A percentile compares a stretch with the other conserved stretches of the same genome.
Conservation (phyloP, 1,140 invertebrate species). For the Coptotermes formosanus region DNA sequence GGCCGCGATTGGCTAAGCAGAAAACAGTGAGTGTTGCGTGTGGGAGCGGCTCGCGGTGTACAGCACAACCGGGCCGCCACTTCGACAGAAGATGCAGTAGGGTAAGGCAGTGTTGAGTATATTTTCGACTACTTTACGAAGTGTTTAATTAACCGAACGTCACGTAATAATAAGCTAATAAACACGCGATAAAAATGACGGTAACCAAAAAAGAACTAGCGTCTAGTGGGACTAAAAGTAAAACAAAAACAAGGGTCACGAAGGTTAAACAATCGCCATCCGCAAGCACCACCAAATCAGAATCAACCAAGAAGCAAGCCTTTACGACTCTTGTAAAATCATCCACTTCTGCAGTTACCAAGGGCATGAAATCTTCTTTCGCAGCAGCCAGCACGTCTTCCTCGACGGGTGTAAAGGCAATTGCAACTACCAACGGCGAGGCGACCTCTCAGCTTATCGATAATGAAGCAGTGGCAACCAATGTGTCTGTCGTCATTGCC, state of each 20-base stretch:
- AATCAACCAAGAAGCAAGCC: constrained; percentile 10
- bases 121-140: background rate
- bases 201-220: constrained; percentile 20
- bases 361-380: background rate
- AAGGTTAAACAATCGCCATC: background rate
- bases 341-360: background rate
- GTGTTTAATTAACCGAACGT: background rate
- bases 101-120: background rate
- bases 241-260: background rate
- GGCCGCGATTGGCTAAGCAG: background rate
- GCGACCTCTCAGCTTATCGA: background rate
- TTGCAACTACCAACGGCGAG: background rate
- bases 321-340: constrained; percentile 18
- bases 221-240: background rate
- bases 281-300: background rate
- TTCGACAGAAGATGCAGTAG: background rate
- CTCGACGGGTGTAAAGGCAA: background rate
- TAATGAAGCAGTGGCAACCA: background rate
- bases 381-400: background rate
- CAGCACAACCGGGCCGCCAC: background rate
- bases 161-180: background rate
- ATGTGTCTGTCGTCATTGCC: background rate
- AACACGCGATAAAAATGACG: constrained; percentile 20
- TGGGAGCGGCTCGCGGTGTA: background rate
- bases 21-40: background rate